Conservation (phyloP, 1,140 invertebrate genomes). For the Aphaenogaster ashmeadi region DNA sequence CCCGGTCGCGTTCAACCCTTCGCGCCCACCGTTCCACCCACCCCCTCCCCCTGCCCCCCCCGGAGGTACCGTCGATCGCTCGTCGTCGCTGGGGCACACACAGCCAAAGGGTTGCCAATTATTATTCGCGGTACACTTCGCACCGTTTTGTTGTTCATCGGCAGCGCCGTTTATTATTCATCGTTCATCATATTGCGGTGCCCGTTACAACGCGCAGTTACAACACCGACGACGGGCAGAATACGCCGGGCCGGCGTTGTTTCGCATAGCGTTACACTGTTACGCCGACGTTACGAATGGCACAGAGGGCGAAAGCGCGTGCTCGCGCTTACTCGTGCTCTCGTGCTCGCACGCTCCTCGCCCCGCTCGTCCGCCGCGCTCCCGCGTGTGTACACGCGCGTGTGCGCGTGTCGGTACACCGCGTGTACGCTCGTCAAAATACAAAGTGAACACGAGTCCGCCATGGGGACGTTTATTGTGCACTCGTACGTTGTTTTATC, state of each 20-base stretch:
- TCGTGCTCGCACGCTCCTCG: not conserved
- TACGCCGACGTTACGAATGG: conserved; percentile 69
- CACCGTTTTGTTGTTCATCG: conserved; percentile 82
- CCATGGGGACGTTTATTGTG: conserved; percentile 74
- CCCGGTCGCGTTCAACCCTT: conserved; percentile 7
- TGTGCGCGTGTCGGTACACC: conserved; percentile 62
- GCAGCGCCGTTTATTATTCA: conserved; percentile 83
- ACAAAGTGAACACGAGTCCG: conserved; percentile 75
- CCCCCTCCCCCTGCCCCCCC: not conserved
- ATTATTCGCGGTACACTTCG: conserved; percentile 80
- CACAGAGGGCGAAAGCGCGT: conserved; percentile 48
- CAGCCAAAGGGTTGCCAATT: conserved; percentile 75
- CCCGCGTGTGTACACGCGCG: conserved; percentile 25
- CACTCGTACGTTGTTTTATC: conserved; percentile 62
- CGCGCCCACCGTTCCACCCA: not conserved
- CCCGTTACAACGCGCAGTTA: conserved; percentile 74
- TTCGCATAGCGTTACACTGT: conserved; percentile 72
- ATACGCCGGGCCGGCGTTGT: conserved; percentile 63
- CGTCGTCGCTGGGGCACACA: conserved; percentile 56
- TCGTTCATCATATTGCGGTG: conserved; percentile 81
- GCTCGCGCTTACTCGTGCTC: not conserved
- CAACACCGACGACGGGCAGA: conserved; percentile 67
- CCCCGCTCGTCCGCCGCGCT: conserved; percentile 26
- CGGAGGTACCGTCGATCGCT: conserved; percentile 55
- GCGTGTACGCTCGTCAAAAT: conserved; percentile 73